phyloP scores from a whole-genome alignment of 2,888 invertebrate genomes.

The Dynastes maya region DNA sequence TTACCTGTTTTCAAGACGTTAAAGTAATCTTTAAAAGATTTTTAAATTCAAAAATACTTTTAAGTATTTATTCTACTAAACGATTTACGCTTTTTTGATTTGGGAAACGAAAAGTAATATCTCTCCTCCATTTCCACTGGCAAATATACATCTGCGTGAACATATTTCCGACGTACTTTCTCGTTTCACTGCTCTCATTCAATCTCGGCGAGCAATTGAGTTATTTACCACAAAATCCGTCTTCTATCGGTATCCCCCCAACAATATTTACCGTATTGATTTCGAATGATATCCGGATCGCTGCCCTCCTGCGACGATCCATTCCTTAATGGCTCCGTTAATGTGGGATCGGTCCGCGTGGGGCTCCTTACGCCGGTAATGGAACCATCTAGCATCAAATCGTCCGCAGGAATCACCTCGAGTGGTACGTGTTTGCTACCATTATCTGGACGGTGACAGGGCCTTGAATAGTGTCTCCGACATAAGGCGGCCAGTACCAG shows the following conservation, averaged over 20 bases:
- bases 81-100: too few relatives aligned
- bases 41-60: too few relatives aligned
- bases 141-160: too few relatives aligned
- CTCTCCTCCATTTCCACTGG: too few relatives aligned
- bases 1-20: too few relatives aligned
- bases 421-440: conserved; percentile 67
- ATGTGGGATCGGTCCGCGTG: conserved; percentile 69
- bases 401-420: conserved; percentile 69
- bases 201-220: too few relatives aligned
- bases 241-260: background rate
- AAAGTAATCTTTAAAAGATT: too few relatives aligned
- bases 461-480: conserved; percentile 66
- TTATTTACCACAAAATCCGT: background rate
- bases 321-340: conserved; percentile 71
- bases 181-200: too few relatives aligned
- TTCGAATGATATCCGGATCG: conserved; percentile 91
- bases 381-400: conserved; percentile 67
- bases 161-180: too few relatives aligned
- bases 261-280: conserved; percentile 83
- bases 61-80: too few relatives aligned
- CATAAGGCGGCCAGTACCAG: conserved; percentile 84
- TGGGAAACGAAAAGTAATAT: too few relatives aligned
- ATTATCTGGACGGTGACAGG: conserved; percentile 63
- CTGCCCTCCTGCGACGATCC: conserved; percentile 77
- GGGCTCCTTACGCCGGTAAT: conserved; percentile 66